Base-by-base conservation (phyloP, 2,113 vertebrate species). In the Phaethornis superciliosus region DNA sequence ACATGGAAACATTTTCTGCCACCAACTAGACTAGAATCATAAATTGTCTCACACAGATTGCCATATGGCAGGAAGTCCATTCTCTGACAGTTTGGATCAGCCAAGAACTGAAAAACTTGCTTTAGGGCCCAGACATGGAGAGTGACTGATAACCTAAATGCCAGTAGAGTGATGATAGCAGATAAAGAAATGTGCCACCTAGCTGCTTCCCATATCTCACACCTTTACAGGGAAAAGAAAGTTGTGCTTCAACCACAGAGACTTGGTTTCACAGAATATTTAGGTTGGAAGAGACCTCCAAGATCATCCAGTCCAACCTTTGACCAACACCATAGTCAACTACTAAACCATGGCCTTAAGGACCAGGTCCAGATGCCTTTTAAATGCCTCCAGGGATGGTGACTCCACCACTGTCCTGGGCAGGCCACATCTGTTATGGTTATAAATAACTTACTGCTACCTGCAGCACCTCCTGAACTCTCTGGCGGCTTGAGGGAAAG, bases 1-100 rank as follows among this genome's bases (percentile, higher is more conserved):
- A 37, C 12, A 17, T 2, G 3, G 10, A 35, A 62, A 30, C 28
- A 32, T 64, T 72, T 90, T 72, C 63, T 83, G 33, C 44, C 30
- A 54, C 19, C 35, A 58, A 10, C 30, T 28, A 71, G 33, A 55
- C 9, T 16, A 60, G 49, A 42, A 76, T 68, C 28, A 59, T 47
- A 37, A 30, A 2, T 24, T 0, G 0, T 72, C 59, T 67, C 44
- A 69, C 35, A 68, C 40, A 52, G 26, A 68, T 7, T 2, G 1
- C 23, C 54, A 44, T 30, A 24, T 35, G 27, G 28, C 26, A 81
- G 20, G n/a, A 80, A 69, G 56, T 58, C 24, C 10, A 23, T 54
- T 51, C 60, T 69, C 23, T 37, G 26, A 86, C 9, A n/a, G 44
- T 40, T 46, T 51, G 46, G 37, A 85, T 82, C 22, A 51, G 68